A percentile compares a stretch with the other conserved stretches of the same genome.
Evolutionary conservation across 2,888 invertebrate genomes (phyloP).

Genomic region (Zeuzera pyrina): DNA sequence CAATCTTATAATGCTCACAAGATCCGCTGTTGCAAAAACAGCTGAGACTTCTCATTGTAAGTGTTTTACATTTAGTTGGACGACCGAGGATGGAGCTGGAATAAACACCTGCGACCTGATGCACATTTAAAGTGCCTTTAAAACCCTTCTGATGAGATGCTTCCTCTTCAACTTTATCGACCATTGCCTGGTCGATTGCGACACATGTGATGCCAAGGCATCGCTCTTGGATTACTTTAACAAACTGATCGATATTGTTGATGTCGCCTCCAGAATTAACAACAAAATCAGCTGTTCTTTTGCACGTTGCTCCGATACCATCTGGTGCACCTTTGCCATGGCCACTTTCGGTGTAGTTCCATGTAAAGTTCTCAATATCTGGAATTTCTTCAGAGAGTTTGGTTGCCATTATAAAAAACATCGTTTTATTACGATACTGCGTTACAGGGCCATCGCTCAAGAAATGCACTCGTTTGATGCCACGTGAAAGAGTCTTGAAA

Average conservation of each 20-base stretch:
- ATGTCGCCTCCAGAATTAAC: conserved; percentile 17
- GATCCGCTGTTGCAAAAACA: too few relatives aligned
- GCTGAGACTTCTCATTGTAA: too few relatives aligned
- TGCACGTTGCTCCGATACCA: conserved; percentile 26
- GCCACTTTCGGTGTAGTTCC: too few relatives aligned
- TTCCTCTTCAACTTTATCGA: conserved; percentile 11
- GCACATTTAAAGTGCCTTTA: too few relatives aligned
- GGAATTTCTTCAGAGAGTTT: conserved; percentile 13
- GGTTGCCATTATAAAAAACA: conserved; percentile 28
- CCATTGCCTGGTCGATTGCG: conserved; percentile 12
- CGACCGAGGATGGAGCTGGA: too few relatives aligned
- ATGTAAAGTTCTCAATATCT: conserved; percentile 32
- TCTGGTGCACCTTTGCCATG: too few relatives aligned
- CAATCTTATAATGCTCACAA: too few relatives aligned
- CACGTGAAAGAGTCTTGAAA: conserved; percentile 13
- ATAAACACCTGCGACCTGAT: too few relatives aligned
- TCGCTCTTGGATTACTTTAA: conserved; percentile 10
- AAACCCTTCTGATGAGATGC: too few relatives aligned
- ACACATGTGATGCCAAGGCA: conserved; percentile 14
- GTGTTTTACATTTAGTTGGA: too few relatives aligned
- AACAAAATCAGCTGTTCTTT: conserved; percentile 22
- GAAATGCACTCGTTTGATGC: conserved; percentile 24
- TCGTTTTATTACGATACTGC: conserved; percentile 26
- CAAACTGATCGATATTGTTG: conserved; percentile 15
- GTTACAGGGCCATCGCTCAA: conserved; percentile 32